phyloP scores from a whole-genome alignment of 2,113 vertebrate species.

The Engystomops pustulosus region DNA sequence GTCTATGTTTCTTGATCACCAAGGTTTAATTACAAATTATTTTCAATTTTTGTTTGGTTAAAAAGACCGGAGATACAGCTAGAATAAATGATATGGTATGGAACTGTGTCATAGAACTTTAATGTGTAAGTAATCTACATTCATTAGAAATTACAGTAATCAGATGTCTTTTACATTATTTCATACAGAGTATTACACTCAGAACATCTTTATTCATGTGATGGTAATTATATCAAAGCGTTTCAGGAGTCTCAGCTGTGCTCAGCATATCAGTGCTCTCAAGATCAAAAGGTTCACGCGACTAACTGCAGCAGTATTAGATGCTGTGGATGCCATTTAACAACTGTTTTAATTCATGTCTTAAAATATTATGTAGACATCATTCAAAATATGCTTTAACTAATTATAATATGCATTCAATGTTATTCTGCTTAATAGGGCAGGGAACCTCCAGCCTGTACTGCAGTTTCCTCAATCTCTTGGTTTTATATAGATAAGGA shows the following conservation, averaged over 20 bases:
- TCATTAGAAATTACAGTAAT: conserved; percentile 17
- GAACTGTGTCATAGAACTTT: background rate
- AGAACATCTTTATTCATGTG: conserved; percentile 26
- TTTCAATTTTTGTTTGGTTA: background rate
- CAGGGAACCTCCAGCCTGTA: no score
- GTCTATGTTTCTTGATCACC: no score
- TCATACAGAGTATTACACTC: background rate
- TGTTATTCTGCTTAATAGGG: no score
- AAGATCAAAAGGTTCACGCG: background rate
- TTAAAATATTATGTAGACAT: background rate
- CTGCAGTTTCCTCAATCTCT: no score
- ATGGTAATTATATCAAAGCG: conserved; percentile 14
- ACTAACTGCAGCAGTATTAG: background rate
- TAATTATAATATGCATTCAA: background rate
- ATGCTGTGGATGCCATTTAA: background rate
- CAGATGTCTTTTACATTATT: conserved; percentile 4
- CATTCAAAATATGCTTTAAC: background rate
- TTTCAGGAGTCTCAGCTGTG: conserved; percentile 21
- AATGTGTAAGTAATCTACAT: conserved; percentile 18
- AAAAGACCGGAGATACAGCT: background rate
- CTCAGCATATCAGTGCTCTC: background rate
- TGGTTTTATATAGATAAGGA: no score
- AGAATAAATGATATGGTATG: background rate
- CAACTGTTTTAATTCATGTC: background rate
- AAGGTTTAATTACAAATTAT: no score